These are phyloP conservation scores for Hydrophis major DNA, from an alignment of 2,797 vertebrate species.

Conservation along the genomic window DNA sequence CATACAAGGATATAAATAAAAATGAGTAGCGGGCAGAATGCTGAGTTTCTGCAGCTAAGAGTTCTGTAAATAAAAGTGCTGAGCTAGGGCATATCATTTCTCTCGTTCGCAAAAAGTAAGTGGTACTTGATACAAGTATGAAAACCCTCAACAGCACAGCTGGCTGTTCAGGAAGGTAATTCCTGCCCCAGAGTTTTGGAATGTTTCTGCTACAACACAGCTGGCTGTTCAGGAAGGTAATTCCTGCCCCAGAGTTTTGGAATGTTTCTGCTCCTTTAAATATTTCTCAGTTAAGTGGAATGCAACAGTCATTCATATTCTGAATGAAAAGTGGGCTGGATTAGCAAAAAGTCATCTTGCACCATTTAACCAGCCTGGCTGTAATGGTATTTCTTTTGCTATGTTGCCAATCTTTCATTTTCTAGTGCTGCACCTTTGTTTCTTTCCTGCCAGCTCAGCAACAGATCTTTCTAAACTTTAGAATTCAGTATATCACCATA, in stretches of 20 bases:
- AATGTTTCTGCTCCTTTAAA: constrained; percentile 36
- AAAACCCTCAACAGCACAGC: not conserved
- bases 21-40: constrained; percentile 1
- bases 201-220: constrained; percentile 28
- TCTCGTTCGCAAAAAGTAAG: constrained; percentile 14
- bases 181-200: constrained; percentile 26
- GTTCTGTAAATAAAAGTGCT: constrained; percentile 21
- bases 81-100: constrained; percentile 3
- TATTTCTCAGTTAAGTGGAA: not conserved
- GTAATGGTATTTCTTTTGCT: not conserved
- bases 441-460: not conserved
- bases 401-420: not conserved
- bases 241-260: constrained; percentile 22
- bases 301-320: not conserved
- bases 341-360: not conserved
- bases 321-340: constrained; percentile 10
- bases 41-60: not conserved
- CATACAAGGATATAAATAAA: not conserved
- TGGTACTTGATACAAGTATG: not conserved
- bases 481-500: not conserved
- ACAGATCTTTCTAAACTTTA: not conserved
- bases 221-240: constrained; percentile 41
- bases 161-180: constrained; percentile 41
- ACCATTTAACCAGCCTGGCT: constrained; percentile 12
- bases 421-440: not conserved